Conservation (phyloP, 2,888 invertebrate genomes). For the Patella caerulea region DNA sequence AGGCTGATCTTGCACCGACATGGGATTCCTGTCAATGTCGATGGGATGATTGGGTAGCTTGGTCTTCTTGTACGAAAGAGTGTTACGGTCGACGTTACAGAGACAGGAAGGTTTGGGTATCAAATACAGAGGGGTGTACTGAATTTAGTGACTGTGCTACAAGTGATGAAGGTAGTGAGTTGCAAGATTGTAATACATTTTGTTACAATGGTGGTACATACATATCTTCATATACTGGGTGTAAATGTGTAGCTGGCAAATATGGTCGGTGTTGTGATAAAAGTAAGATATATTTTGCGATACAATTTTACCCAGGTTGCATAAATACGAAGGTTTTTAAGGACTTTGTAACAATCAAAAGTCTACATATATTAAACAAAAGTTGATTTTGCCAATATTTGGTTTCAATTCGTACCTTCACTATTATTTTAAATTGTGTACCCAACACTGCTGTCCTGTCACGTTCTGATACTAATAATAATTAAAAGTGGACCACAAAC, state of each 20-base stretch:
- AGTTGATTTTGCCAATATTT: too few relatives aligned
- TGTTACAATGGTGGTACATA: conserved; percentile 8
- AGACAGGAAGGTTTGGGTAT: background rate
- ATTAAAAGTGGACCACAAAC: too few relatives aligned
- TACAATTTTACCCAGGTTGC: too few relatives aligned
- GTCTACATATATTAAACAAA: too few relatives aligned
- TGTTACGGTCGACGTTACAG: conserved; percentile 11
- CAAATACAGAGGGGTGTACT: background rate
- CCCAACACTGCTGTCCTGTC: too few relatives aligned
- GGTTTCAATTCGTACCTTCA: too few relatives aligned
- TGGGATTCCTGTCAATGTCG: conserved; percentile 12
- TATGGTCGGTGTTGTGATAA: conserved; percentile 13
- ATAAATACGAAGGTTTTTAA: too few relatives aligned
- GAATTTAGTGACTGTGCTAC: background rate
- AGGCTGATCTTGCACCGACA: background rate
- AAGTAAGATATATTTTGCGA: background rate
- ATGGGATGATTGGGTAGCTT: background rate
- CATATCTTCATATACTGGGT: background rate
- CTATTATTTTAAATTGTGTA: too few relatives aligned
- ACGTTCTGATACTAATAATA: too few relatives aligned
- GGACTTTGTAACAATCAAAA: too few relatives aligned
- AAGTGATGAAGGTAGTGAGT: background rate
- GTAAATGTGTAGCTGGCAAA: conserved; percentile 5
- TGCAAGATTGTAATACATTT: background rate
- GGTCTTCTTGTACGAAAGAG: conserved; percentile 14